A percentile compares a stretch with the other conserved stretches of the same genome.
These are phyloP conservation scores for Loris lydekkerianus DNA, from an alignment of 2,797 vertebrate species.

Conservation along the genomic window DNA sequence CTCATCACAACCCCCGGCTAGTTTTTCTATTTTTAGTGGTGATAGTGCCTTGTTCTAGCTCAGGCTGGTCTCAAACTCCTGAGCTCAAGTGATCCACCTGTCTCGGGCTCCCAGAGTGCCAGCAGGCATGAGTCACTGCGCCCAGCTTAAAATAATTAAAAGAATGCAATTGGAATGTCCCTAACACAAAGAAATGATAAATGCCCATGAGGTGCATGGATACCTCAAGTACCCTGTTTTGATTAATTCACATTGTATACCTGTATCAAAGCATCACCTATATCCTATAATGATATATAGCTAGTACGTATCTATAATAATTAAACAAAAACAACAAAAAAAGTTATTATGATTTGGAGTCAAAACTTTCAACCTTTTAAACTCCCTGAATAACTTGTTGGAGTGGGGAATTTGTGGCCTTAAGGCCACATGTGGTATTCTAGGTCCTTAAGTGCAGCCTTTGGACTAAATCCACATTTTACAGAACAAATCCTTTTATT, in stretches of 20 bases:
- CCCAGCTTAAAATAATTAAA: not conserved
- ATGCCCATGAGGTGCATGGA: not conserved
- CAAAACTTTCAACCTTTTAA: slow-evolving; percentile 14
- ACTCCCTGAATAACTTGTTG: not conserved
- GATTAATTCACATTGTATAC: not conserved
- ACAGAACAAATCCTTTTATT: not conserved
- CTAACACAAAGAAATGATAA: not conserved
- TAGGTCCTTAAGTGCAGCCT: not conserved
- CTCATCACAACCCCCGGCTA: no score
- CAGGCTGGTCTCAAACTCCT: no score
- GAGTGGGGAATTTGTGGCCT: not conserved
- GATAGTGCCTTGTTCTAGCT: no score
- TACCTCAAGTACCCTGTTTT: not conserved
- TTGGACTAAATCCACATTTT: not conserved
- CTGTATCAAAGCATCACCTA: not conserved
- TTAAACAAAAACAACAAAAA: no score
- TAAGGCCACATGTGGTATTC: not conserved
- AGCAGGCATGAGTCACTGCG: no score
- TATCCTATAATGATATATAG: not conserved
- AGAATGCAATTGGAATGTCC: not conserved
- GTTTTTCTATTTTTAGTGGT: no score
- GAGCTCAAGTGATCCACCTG: no score
- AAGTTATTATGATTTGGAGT: not conserved
- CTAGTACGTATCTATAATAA: not conserved
- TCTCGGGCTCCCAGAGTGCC: no score